Evolutionary conservation across 2,888 invertebrate species (phyloP).

Genomic region (Cosmia pyralina): DNA sequence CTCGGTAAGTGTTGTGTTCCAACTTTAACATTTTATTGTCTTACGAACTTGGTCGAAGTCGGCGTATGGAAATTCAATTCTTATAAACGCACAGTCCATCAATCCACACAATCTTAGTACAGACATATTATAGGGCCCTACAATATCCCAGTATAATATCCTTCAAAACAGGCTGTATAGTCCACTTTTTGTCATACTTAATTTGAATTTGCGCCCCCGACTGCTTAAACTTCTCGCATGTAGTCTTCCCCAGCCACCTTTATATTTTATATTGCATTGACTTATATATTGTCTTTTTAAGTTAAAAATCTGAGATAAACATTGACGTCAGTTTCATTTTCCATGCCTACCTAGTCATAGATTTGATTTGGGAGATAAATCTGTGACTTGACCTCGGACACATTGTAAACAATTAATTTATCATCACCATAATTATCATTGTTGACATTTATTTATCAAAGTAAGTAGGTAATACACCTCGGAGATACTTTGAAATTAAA

Average conservation of each 20-base stretch:
- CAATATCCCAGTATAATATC: neutral
- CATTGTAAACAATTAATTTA: slow-evolving; percentile 18
- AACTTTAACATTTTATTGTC: neutral
- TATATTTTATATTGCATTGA: neutral
- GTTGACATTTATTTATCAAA: slow-evolving; percentile 26
- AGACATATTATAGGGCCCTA: neutral
- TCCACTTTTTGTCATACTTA: neutral
- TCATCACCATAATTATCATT: slow-evolving; percentile 6
- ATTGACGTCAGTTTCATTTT: slow-evolving; percentile 1
- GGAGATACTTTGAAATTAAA: neutral
- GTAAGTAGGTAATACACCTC: neutral
- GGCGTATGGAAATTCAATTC: neutral
- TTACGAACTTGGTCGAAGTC: neutral
- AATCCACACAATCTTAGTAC: neutral
- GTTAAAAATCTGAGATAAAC: neutral
- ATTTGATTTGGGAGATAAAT: slow-evolving; percentile 2
- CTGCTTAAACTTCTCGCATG: neutral
- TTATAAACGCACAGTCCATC: too few species aligned
- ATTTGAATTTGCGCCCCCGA: neutral
- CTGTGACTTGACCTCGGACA: slow-evolving; percentile 31
- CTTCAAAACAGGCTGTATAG: neutral
- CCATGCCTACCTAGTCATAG: neutral
- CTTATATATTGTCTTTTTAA: too few species aligned
- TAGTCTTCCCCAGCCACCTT: too few species aligned
- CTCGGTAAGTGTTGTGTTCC: slow-evolving; percentile 24